Evolutionary conservation across 1,140 invertebrate genomes (phyloP), one percentile per base, ranked within the genome.

Genomic region (Drosophila aff.): DNA sequence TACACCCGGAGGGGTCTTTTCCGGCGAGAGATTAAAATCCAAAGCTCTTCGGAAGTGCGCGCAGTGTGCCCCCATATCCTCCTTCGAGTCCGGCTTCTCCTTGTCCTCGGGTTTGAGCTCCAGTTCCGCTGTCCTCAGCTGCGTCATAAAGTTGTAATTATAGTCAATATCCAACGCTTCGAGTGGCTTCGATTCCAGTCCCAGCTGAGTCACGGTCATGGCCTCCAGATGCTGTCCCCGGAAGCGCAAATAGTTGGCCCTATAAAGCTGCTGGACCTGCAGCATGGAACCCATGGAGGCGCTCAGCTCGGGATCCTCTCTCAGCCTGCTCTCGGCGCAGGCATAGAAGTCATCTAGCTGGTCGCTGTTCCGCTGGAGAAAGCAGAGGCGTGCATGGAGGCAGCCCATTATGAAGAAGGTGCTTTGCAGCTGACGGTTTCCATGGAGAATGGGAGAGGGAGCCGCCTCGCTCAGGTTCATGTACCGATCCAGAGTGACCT

Each of bases 291-390:
- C 72, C 49, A 76, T 6, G 13, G 18, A 33, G 2, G n/a, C 8
- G 10, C 38, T 18, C 6, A 61, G 66, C 6, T 55, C 3, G 4
- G 43, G 9, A 3, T 74, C 49, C 28, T 67, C 46, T 8, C 59
- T 33, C 18, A 92, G 26, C 77, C 77, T 91, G n/a, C 38, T 47
- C 23, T 71, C 58, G 1, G 87, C 59, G 43, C 49, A 41, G 8
- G 44, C 66, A 59, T 92, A 92, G 33, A 92, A 92, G 5, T 72
- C 63, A 7, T 90, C 74, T n/a, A 92, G 41, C 57, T 90, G 76
- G 0, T 79, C 80, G 28, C 73, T 57, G 3, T 90, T 61, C 9
- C 85, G 53, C 47, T 77, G 80, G 0, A 92, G 67, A 11, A 81
- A 92, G 36, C 75, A 50, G 9, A 92, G 59, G 4, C 91, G 82